Percentiles rank a stretch among this genome's conserved stretches.
phyloP scores from a whole-genome alignment of 2,797 vertebrate genomes.

The Austrolebias charrua region DNA sequence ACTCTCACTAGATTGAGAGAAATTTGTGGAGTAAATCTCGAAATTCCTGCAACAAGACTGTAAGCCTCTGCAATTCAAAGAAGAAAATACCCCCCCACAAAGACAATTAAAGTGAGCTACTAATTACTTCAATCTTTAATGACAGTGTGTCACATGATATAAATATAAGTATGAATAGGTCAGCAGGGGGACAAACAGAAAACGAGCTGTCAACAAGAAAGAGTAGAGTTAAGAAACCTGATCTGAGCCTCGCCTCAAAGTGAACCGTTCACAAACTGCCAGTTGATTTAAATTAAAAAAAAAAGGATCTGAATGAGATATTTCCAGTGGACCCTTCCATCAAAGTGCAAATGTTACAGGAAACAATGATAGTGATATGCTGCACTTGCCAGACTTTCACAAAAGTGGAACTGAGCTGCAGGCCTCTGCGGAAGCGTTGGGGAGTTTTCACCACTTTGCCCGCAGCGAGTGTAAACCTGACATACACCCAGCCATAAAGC shows the following conservation, averaged over 20 bases:
- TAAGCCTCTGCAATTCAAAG: no score
- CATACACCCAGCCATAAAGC: conserved; percentile 57
- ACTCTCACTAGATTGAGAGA: no score
- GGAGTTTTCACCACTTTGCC: conserved; percentile 34
- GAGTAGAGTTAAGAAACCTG: conserved; percentile 68
- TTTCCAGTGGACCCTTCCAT: conserved; percentile 50
- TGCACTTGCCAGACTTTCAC: conserved; percentile 10
- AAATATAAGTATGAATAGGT: conserved; percentile 18
- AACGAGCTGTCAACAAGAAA: conserved; percentile 55
- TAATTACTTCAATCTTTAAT: conserved; percentile 16
- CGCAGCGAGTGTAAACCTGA: conserved; percentile 49
- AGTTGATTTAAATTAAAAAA: conserved; percentile 24
- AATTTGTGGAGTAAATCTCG: no score
- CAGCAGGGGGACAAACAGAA: conserved; percentile 55
- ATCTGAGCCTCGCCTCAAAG: conserved; percentile 62
- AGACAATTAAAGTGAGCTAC: no score
- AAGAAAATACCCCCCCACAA: no score
- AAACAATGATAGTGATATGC: conserved; percentile 20
- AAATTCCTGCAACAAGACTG: no score
- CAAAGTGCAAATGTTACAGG: conserved; percentile 7
- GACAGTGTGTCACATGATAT: conserved; percentile 21
- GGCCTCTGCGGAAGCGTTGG: conserved; percentile 31
- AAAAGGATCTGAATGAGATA: conserved; percentile 66
- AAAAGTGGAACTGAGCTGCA: conserved; percentile 41
- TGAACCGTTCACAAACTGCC: conserved; percentile 61